Evolutionary conservation across 2,113 vertebrate species (phyloP), one percentile per base, ranked within the genome.

Genomic region (Lamprologus lemairii): DNA sequence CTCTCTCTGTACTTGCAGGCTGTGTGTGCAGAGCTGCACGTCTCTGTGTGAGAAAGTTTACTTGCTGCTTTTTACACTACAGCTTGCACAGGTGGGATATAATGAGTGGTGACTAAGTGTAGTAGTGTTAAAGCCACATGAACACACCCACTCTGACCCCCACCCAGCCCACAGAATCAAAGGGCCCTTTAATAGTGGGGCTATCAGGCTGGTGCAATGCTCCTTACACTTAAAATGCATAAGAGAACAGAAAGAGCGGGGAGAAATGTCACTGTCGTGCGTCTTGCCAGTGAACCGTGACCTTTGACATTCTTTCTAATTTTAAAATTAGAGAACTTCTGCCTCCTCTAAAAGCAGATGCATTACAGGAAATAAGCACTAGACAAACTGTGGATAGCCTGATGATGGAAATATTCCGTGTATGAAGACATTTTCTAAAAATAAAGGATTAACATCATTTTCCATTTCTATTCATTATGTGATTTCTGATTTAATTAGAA

Each of bases 171-270:
- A 23, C 31, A 85, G 90, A 95, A 91, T 95, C 87, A 95, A 96
- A 93, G 90, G 88, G 26, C 73, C 87, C 92, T 95, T 95, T 94
- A 94, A 94, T 83, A 89, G 86, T 51, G 88, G 26, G 78, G 17
- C 16, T 49, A 75, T 80, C 78, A 28, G 85, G 87, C 91, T 90
- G 37, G 33, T 89, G 73, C 79, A 55, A 23, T 51, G 80, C 78
- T 82, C 84, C 88, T 60, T 82, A 68, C 83, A 82, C 82, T 54
- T 6, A 55, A 86, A 84, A 86, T 55, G 51, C 78, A 75, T 57
- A 17, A 81, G 33, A 65, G 47, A 49, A 82, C 33, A 23, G 23
- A 33, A 35, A 90, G 73, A 85, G 82, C 7, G 19, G 71, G 45
- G 55, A 84, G 60, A 71, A 28, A 45, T 78, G 31, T 79, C 49